Evolutionary conservation across 1,140 invertebrate species (phyloP).

Genomic region (Neotoxoptera formosana): DNA sequence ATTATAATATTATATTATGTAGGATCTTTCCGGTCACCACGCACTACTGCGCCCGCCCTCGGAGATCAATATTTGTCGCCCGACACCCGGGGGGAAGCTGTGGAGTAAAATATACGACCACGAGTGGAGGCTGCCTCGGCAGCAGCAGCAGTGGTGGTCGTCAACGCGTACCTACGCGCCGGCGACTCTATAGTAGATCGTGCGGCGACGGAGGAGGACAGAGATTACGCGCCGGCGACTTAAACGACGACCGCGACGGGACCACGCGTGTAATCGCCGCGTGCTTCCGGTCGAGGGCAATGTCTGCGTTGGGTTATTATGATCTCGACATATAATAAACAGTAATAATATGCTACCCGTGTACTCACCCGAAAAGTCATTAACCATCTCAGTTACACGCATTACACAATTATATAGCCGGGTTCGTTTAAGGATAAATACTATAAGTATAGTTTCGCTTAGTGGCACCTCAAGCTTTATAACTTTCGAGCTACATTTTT

Average conservation of each 20-base stretch:
- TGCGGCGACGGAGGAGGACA: not conserved
- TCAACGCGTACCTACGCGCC: conserved; percentile 5
- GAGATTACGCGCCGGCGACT: not conserved
- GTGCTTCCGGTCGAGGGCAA: conserved; percentile 24
- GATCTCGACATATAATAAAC: not conserved
- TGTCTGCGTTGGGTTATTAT: conserved; percentile 12
- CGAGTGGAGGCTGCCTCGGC: not conserved
- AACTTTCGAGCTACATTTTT: not conserved
- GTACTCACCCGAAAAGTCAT: conserved; percentile 20
- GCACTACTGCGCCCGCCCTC: conserved; percentile 41
- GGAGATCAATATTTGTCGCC: conserved; percentile 53
- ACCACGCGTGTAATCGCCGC: conserved; percentile 21
- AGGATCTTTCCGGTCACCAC: conserved; percentile 56
- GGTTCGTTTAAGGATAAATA: not conserved
- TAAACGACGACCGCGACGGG: conserved; percentile 13
- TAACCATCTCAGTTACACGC: conserved; percentile 4
- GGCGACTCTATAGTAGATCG: not conserved
- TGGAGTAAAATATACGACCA: not conserved
- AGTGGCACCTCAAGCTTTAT: not conserved
- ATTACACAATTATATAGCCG: not conserved
- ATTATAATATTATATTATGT: conserved; percentile 36
- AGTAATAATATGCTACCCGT: not conserved
- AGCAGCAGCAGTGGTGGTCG: not conserved
- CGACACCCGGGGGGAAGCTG: not conserved
- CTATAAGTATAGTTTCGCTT: not conserved